phyloP scores from a whole-genome alignment of 2,113 vertebrate genomes.

The Dendropsophus ebraccatus region DNA sequence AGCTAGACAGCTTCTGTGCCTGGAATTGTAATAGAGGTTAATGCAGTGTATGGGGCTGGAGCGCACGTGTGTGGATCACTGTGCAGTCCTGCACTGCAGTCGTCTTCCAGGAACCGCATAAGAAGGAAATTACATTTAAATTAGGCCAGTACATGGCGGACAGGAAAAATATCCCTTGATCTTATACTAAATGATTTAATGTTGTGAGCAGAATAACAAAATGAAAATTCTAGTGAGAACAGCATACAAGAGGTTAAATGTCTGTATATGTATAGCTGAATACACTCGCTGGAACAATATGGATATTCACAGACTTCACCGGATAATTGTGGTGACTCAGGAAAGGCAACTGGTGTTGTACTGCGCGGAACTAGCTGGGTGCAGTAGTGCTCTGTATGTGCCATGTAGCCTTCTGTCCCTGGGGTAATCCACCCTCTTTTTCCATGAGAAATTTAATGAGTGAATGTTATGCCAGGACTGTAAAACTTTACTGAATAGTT shows the following conservation, averaged over 20 bases:
- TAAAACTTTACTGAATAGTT: too few relatives aligned
- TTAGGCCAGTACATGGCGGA: neutral
- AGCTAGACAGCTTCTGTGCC: neutral
- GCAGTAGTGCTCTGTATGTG: too few relatives aligned
- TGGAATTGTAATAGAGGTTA: neutral
- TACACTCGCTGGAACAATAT: neutral
- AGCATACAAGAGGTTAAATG: too few relatives aligned
- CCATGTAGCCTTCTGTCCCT: too few relatives aligned
- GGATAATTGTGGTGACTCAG: too few relatives aligned
- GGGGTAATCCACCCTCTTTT: too few relatives aligned
- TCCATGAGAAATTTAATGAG: too few relatives aligned
- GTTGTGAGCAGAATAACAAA: conserved; percentile 1
- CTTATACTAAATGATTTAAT: conserved; percentile 2
- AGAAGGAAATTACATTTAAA: neutral
- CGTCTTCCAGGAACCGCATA: neutral
- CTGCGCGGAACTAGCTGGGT: too few relatives aligned
- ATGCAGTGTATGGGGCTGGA: neutral
- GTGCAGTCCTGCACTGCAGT: neutral
- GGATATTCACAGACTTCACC: neutral
- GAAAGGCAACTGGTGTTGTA: too few relatives aligned
- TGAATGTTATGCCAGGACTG: too few relatives aligned
- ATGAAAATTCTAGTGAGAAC: neutral
- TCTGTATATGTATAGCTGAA: neutral
- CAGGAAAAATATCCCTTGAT: conserved; percentile 17
- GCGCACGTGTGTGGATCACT: neutral